Base-by-base conservation (phyloP, 1,140 invertebrate species). In the Samia ricini region DNA sequence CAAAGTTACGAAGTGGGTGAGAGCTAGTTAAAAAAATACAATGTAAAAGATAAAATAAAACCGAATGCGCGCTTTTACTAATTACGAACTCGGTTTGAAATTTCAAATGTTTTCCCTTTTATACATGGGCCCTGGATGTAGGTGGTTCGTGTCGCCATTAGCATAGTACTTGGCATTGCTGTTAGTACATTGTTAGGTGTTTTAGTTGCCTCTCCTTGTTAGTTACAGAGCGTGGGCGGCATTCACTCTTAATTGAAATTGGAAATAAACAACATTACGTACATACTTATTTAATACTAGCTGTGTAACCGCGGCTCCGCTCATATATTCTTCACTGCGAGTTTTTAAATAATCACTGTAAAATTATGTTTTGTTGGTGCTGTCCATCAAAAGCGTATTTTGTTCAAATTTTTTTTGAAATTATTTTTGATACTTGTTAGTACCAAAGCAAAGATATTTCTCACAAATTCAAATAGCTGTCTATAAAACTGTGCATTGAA, bases 201-300 rank as follows among this genome's bases (percentile, higher is more conserved):
- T n/a, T 42, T 42, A 42, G 33, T 42, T 42, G 33, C 33, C 33
- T 42, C 33, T 42, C 33, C 33, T 42, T 42, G 33, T 42, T 42
- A 42, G 33, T 15, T 42, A 15, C 33, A 3, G 33, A 12, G 33
- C n/a, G 33, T 42, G 33, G 33, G 33, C 4, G 33, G 33, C 12
- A 15, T 42, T 42, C 33, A 42, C 33, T 42, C 10, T 42, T 42
- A 10, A 42, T 42, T 42, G 33, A 42, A 42, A 10, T 10, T 12
- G n/a, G n/a, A 42, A 42, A 15, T 2, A 36, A 36, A 42, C 33
- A 15, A 42, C 33, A 42, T 15, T 42, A 15, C n/a, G 8, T 42
- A 42, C 33, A 42, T 15, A 15, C 1, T 10, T 15, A 12, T 42
- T 42, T 42, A 42, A 1, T 42, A 26, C 26, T 26, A 26, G 26